Evolutionary conservation across 2,797 vertebrate genomes (phyloP), one percentile per base, ranked within the genome.

Genomic region (Microcaecilia unicolor): DNA sequence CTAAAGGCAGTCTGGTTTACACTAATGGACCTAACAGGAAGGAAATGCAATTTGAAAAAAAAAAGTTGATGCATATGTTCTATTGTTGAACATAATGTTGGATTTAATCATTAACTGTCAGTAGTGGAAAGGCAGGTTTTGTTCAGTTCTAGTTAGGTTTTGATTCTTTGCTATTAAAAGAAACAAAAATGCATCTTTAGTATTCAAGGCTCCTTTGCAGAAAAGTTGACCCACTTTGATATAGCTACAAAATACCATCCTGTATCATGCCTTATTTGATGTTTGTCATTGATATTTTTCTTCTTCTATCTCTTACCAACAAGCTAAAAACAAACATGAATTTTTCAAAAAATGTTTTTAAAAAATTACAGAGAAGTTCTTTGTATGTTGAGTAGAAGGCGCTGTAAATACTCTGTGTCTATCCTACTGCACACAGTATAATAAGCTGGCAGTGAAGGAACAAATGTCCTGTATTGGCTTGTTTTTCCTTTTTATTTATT

Each of bases 41-140:
- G 89, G 87, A 91, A 93, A 91, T 90, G 87, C 83, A 89, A 89
- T 90, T 91, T 89, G 85, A 88, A 91, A 89, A n/a, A n/a, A n/a
- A n/a, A 85, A 83, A 86, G 83, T 84, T 87, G 87, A 90, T 91
- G 88, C 90, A 88, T 85, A 80, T 84, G 83, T 85, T 85, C 80
- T 85, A 85, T 87, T 86, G 87, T 86, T 76, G 86, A 80, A 81
- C 83, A 81, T 84, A 87, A 88, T 88, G 84, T 85, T 77, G 93
- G 88, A 93, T 96, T 87, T 88, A 86, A 93, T 94, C 90, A 89
- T 89, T 86, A 89, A 85, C 84, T 83, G 83, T 79, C 79, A 78
- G 74, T 85, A 86, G 92, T 76, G 81, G 85, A 89, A 79, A 83
- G 69, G 82, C 73, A 81, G 72, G 76, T 65, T 69, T 68, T 64